Percentiles rank a stretch among this genome's conserved stretches.
These are phyloP conservation scores for Scaptomyza parva DNA, from an alignment of 2,888 invertebrate species.

Conservation along the genomic window DNA sequence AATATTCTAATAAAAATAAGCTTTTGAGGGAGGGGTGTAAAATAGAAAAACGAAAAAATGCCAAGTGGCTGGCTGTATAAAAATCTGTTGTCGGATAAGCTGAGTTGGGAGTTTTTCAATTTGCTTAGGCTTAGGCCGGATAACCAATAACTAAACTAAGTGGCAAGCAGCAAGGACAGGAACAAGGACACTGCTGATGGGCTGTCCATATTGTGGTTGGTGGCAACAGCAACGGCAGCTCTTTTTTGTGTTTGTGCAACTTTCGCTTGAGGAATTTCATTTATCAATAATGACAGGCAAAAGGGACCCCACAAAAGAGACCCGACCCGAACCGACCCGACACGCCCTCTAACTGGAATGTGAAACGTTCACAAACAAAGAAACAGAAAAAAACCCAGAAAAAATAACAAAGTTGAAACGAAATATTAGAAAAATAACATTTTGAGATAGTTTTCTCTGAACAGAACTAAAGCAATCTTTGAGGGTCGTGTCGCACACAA, in stretches of 20 bases:
- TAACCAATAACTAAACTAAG: conserved; percentile 10
- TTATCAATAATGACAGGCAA: conserved; percentile 58
- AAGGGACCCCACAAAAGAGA: conserved; percentile 12
- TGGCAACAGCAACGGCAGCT: conserved; percentile 25
- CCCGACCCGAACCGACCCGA: no score
- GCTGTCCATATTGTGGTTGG: conserved; percentile 1
- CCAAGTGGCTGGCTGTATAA: conserved; percentile 34
- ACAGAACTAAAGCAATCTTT: conserved; percentile 15
- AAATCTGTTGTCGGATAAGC: conserved; percentile 53
- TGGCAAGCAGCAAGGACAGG: not conserved
- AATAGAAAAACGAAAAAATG: not conserved
- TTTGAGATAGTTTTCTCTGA: conserved; percentile 1
- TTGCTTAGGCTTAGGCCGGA: conserved; percentile 41
- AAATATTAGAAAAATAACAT: conserved; percentile 12
- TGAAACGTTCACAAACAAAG: not conserved
- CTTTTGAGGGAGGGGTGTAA: not conserved
- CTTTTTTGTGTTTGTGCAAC: conserved; percentile 34
- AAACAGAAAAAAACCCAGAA: not conserved
- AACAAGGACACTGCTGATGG: not conserved
- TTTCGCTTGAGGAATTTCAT: conserved; percentile 65
- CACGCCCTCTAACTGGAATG: conserved; percentile 26
- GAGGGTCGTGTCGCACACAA: conserved; percentile 3
- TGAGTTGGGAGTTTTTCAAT: conserved; percentile 52
- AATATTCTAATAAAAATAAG: not conserved
- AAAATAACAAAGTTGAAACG: not conserved